Evolutionary conservation across 1,140 invertebrate genomes (phyloP), one percentile per base, ranked within the genome.

Genomic region (Frieseomelitta varia): DNA sequence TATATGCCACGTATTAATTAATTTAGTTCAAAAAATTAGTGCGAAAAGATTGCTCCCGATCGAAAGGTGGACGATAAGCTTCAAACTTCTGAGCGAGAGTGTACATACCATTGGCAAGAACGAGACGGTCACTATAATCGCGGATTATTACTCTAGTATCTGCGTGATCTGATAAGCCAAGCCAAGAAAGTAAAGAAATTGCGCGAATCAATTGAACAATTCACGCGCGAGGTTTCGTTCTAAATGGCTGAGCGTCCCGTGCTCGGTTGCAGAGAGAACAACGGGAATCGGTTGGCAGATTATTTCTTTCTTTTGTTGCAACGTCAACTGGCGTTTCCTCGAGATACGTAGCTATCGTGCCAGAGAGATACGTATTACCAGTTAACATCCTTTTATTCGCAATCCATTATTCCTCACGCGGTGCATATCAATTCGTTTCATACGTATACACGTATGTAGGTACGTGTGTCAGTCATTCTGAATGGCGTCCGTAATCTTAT

Each of bases 361-460:
- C 61, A 24, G 11, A 47, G 53, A 85, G 69, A 83, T 79, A 79
- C 63, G 58, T 67, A 79, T 79, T 72, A 58, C 53, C 75, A 69
- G n/a, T 71, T 65, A 56, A 61, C 61, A 53, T 63, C 24, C 56
- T 87, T 78, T 24, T 67, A 51, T 65, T 75, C 27, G 53, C 53
- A 55, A 76, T 56, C 76, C 79, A 75, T 68, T 79, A 71, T 84
- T 86, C 85, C 79, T 75, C 30, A 8, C 39, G 39, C 39, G 39
- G 39, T 47, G 39, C 39, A 47, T 47, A 47, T 47, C 39, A 47
- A 47, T 47, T 47, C 39, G 39, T 47, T 47, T 47, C 8, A 47
- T 47, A 47, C 39, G 8, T 47, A 10, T 6, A 47, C 39, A 8
- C 39, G 39, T 6, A 8, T 47, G 39, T 47, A 47, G 39, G 39